These are phyloP conservation scores for Indicator indicator DNA, from an alignment of 2,113 vertebrate genomes.

Conservation along the genomic window DNA sequence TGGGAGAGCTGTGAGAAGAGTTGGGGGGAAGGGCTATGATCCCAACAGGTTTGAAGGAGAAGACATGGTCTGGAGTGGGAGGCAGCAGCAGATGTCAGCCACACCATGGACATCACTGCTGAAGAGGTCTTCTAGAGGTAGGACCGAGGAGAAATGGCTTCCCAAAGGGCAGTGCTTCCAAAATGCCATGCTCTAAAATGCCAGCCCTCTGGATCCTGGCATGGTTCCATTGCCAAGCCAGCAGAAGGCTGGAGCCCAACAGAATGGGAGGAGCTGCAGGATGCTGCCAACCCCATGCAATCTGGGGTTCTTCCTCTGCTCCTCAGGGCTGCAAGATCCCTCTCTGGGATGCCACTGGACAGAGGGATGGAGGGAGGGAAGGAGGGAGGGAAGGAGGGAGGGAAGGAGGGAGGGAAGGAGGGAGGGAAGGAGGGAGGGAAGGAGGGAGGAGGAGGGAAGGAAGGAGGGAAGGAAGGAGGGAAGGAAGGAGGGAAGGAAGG, in stretches of 20 bases:
- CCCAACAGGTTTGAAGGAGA: neutral
- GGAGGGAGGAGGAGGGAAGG: too few relatives aligned
- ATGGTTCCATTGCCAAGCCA: accelerated
- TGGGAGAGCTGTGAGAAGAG: neutral
- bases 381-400: neutral
- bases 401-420: neutral
- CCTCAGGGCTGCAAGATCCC: neutral
- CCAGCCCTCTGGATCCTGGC: neutral
- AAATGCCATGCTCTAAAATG: neutral
- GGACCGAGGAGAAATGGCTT: neutral
- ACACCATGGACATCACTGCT: accelerated
- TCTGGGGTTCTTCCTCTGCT: neutral
- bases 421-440: neutral
- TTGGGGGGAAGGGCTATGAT: neutral
- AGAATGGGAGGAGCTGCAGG: neutral
- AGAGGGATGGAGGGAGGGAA: neutral
- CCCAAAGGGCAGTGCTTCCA: accelerated
- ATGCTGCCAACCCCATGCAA: accelerated
- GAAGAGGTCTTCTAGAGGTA: neutral
- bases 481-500: neutral
- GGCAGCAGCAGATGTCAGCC: neutral
- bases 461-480: neutral
- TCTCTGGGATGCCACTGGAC: neutral
- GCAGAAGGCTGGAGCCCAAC: neutral
- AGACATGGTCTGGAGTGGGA: accelerated